Base-by-base conservation (phyloP, 1,140 invertebrate species). In the Zaprionus capensis region DNA sequence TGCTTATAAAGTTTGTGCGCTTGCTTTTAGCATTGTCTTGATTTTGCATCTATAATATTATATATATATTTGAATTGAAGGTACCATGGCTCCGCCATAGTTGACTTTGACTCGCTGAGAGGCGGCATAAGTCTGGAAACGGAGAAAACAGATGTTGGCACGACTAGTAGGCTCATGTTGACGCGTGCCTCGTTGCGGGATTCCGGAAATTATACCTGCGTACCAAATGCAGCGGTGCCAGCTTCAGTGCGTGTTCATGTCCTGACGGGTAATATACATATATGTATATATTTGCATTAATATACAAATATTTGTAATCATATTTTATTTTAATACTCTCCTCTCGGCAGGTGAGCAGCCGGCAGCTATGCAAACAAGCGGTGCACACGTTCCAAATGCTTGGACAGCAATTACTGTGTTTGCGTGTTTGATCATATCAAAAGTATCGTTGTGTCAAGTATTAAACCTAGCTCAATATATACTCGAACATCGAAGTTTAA, bases 101-200 rank as follows among this genome's bases (percentile, higher is more conserved):
- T 98, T 7, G 97, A 97, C 93, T 97, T 97, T 91, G 97, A 97
- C 93, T 97, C 97, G 28, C 95, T 97, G 17, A 94, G 97, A 77
- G 96, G 96, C 58, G 97, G 97, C 12, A 97, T 98, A 90, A 97
- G 96, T 90, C 94, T 98, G 80, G 97, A 98, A 93, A 98, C 97
- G 2, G 97, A 98, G 93, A 98, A 98, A 94, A 97, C 97, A 5
- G 97, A 97, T 81, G 94, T 95, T 7, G 97, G 97, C 14, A 98
- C 97, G 41, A 97, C 97, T 51, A 98, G 97, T 93, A 97, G 97
- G 91, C 94, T 98, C 71, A 95, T 98, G 91, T 95, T 98, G 74
- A 98, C 97, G 12, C 96, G 97, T 91, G 97, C 97, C 14, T 95
- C 96, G 24, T 94, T 97, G 51, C 94, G 95, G 34, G 97, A 98